phyloP scores from a whole-genome alignment of 2,888 invertebrate species.

The Drosophila mimica region DNA sequence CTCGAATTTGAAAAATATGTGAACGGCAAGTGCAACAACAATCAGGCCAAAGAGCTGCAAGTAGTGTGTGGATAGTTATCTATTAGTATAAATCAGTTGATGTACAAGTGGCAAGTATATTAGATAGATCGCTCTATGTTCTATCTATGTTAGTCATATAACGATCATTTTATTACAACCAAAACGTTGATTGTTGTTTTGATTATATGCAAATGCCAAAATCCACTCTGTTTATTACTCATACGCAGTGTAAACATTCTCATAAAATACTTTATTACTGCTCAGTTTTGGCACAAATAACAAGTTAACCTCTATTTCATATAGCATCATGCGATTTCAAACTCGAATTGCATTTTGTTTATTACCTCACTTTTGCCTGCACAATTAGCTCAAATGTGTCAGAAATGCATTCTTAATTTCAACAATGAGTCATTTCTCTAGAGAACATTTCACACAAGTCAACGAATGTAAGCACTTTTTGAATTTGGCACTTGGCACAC shows the following conservation, averaged over 20 bases:
- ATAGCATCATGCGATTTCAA: constrained; percentile 30
- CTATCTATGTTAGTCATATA: background rate
- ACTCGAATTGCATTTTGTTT: constrained; percentile 9
- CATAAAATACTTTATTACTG: constrained; percentile 3
- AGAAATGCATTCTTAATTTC: constrained; percentile 33
- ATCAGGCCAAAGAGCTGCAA: constrained; percentile 71
- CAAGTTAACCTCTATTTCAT: constrained; percentile 34
- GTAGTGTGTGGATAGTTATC: constrained; percentile 1
- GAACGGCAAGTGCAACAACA: constrained; percentile 68
- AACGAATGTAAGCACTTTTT: constrained; percentile 54
- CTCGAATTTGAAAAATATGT: constrained; percentile 71
- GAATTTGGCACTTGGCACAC: constrained; percentile 65
- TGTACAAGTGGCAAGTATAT: background rate
- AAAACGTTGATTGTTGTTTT: too few relatives aligned
- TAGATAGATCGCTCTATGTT: background rate
- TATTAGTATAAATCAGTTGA: constrained; percentile 9
- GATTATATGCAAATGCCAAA: constrained; percentile 37
- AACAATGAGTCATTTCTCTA: constrained; percentile 43
- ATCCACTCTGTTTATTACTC: constrained; percentile 9
- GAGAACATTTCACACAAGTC: constrained; percentile 15
- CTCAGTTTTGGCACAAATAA: constrained; percentile 1
- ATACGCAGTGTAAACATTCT: constrained; percentile 1
- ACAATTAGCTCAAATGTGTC: constrained; percentile 49
- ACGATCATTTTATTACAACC: background rate
- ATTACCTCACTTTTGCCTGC: constrained; percentile 38